These are phyloP conservation scores for Chiloscyllium plagiosum DNA, from an alignment of 2,113 vertebrate genomes.

Conservation along the genomic window DNA sequence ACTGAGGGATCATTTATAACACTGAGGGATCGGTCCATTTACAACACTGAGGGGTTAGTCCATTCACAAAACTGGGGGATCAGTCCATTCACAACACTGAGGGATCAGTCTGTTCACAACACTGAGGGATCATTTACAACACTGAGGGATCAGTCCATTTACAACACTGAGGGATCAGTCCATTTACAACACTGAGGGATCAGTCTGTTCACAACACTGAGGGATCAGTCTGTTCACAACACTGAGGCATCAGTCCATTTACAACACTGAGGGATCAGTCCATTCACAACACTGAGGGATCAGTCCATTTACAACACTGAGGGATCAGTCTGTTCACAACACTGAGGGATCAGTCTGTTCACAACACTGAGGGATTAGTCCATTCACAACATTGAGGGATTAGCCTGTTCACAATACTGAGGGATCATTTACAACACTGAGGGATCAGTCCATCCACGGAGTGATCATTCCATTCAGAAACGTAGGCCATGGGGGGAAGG, in stretches of 20 bases:
- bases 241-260: background rate
- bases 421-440: background rate
- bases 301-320: background rate
- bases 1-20: background rate
- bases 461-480: background rate
- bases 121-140: background rate
- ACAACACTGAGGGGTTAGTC: background rate
- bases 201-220: background rate
- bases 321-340: background rate
- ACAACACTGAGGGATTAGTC: background rate
- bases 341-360: background rate
- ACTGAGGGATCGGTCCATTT: background rate
- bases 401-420: no score
- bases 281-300: background rate
- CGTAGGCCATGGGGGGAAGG: no score
- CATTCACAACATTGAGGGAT: background rate
- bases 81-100: background rate
- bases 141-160: background rate
- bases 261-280: background rate
- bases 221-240: background rate
- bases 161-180: background rate
- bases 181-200: background rate
- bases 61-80: background rate
- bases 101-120: background rate
- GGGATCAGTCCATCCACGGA: background rate